Conservation (phyloP, 2,888 invertebrate genomes). For the Pseudococcus viburni region DNA sequence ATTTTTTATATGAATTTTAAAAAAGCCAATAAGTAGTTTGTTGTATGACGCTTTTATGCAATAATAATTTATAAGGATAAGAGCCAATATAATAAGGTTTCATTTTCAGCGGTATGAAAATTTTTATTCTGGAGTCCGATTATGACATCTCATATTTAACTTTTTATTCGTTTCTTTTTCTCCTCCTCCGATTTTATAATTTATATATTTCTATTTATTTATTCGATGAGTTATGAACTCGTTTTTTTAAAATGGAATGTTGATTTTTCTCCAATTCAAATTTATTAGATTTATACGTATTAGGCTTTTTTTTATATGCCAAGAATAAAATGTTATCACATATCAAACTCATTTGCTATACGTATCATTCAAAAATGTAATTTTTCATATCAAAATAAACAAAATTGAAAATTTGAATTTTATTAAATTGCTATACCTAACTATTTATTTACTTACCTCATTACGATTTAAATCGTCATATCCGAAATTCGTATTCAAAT, state of each 20-base stretch:
- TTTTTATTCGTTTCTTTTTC: neutral
- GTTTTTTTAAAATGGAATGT: neutral
- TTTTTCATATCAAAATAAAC: neutral
- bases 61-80: neutral
- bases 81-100: conserved; percentile 34
- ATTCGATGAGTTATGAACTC: neutral
- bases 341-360: conserved; percentile 1
- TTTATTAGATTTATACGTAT: neutral
- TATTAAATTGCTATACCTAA: too few species aligned
- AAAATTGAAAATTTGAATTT: neutral
- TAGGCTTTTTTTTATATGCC: neutral
- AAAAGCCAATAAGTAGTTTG: conserved; percentile 3
- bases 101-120: neutral
- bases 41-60: conserved; percentile 46
- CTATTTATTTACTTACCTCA: neutral
- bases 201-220: neutral
- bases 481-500: neutral
- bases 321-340: neutral
- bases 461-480: neutral
- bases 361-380: neutral
- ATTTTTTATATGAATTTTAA: conserved; percentile 34
- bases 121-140: neutral
- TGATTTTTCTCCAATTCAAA: neutral
- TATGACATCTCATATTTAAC: conserved; percentile 18
- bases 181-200: neutral